phyloP scores from a whole-genome alignment of 2,888 invertebrate genomes.

The Protodeltote pygarga region DNA sequence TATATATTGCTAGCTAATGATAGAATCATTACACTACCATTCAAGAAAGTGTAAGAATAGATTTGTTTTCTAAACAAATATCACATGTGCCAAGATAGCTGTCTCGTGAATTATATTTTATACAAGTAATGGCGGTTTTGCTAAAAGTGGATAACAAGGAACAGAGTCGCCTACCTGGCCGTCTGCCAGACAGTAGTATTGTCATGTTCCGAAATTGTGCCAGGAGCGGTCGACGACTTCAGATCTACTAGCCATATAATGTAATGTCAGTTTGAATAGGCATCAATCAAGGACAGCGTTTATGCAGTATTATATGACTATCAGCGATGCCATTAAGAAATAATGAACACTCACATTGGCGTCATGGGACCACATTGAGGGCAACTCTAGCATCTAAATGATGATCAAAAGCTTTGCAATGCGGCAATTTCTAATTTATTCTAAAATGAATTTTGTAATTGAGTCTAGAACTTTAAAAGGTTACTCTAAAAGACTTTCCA shows the following conservation, averaged over 20 bases:
- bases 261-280: background rate
- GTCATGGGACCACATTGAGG: constrained; percentile 23
- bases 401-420: constrained; percentile 16
- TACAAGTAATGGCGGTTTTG: background rate
- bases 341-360: constrained; percentile 21
- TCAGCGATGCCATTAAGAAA: constrained; percentile 12
- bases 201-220: constrained; percentile 40
- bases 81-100: too few species aligned
- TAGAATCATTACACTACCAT: too few species aligned
- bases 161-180: constrained; percentile 32
- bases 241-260: constrained; percentile 1
- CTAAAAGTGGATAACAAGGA: constrained; percentile 27
- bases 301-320: constrained; percentile 18
- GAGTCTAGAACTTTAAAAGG: too few species aligned
- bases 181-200: constrained; percentile 42
- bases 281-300: constrained; percentile 21
- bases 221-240: constrained; percentile 45
- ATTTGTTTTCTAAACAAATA: too few species aligned
- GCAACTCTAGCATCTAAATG: constrained; percentile 15
- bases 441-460: background rate
- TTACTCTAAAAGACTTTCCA: too few species aligned
- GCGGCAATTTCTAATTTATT: constrained; percentile 4
- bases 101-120: background rate
- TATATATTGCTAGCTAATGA: too few species aligned
- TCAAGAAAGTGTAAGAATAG: too few species aligned